Percentiles rank a stretch among this genome's conserved stretches.
Evolutionary conservation across 1,140 invertebrate genomes (phyloP).

Genomic region (Bombus pascuorum): DNA sequence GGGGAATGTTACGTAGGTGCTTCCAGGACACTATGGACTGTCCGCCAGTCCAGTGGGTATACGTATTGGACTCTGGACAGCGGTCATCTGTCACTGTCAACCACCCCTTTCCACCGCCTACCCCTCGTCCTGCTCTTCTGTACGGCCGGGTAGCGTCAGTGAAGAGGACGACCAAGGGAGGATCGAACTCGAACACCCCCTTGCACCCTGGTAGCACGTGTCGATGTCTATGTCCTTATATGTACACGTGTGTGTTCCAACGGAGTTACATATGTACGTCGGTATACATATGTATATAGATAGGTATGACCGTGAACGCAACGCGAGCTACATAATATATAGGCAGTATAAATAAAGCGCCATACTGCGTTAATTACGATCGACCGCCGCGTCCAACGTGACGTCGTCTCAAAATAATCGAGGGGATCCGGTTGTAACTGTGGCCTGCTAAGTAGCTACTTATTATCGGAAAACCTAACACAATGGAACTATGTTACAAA

Average conservation of each 20-base stretch:
- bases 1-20: constrained; percentile 66
- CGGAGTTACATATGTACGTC: constrained; percentile 39
- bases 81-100: constrained; percentile 78
- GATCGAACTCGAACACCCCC: constrained; percentile 64
- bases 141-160: constrained; percentile 58
- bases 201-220: constrained; percentile 71
- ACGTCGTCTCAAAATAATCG: constrained; percentile 32
- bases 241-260: constrained; percentile 50
- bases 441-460: not conserved
- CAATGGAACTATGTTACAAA: too few relatives aligned
- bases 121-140: constrained; percentile 32
- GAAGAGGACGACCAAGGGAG: constrained; percentile 65
- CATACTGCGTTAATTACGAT: constrained; percentile 67
- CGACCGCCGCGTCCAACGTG: constrained; percentile 40
- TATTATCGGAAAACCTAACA: not conserved
- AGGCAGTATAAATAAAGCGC: constrained; percentile 64
- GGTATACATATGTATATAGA: constrained; percentile 33
- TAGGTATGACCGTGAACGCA: constrained; percentile 33
- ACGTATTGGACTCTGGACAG: constrained; percentile 73
- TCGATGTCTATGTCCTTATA: constrained; percentile 69
- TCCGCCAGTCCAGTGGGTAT: constrained; percentile 65
- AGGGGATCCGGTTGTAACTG: not conserved
- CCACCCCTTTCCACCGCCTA: constrained; percentile 27
- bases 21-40: constrained; percentile 67
- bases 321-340: constrained; percentile 52